Percentiles rank a stretch among this genome's conserved stretches.
Conservation (phyloP, 2,113 vertebrate genomes). For the Mystacornis crossleyi region DNA sequence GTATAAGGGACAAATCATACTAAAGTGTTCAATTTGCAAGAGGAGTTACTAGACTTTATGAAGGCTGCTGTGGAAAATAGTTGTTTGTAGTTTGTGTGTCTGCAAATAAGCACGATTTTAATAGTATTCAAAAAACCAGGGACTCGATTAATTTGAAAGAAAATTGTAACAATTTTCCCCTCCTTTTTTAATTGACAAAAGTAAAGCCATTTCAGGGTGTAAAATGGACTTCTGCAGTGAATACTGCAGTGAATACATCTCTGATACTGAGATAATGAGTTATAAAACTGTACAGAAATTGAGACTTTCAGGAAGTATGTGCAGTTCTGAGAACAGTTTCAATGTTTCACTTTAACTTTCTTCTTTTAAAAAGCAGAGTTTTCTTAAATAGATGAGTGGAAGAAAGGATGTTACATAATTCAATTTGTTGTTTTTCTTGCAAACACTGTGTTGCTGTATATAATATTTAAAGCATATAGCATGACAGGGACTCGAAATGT, state of each 20-base stretch:
- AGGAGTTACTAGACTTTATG: background rate
- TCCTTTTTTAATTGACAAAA: background rate
- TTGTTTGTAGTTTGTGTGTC: background rate
- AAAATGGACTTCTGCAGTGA: background rate
- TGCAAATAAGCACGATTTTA: background rate
- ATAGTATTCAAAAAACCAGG: background rate
- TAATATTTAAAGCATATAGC: background rate
- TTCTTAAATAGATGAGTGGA: background rate
- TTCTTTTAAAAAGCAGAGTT: background rate
- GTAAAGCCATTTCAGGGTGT: background rate
- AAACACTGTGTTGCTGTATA: background rate
- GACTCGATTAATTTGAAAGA: background rate
- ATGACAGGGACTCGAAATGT: background rate
- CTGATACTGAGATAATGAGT: background rate
- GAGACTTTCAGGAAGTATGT: background rate
- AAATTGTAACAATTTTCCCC: background rate
- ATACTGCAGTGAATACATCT: background rate
- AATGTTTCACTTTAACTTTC: background rate
- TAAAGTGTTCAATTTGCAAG: background rate
- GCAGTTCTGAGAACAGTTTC: background rate
- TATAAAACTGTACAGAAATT: background rate
- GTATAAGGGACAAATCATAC: background rate
- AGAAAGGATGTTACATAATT: background rate
- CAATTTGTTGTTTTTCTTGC: background rate
- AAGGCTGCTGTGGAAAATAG: background rate